Evolutionary conservation across 2,888 invertebrate species (phyloP).

Genomic region (Thecophora atra): DNA sequence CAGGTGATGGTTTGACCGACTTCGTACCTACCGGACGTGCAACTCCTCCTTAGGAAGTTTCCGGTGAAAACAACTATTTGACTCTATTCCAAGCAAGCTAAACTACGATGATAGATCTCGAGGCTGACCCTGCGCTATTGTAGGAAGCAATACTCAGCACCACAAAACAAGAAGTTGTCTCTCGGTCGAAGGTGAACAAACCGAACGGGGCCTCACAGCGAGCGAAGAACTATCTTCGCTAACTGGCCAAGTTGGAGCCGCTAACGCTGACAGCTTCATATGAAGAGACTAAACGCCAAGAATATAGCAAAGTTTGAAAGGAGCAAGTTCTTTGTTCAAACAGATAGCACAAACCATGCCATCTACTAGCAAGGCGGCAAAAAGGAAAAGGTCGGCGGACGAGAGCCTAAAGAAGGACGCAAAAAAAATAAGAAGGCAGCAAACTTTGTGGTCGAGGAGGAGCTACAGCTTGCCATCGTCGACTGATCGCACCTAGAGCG

Average conservation of each 20-base stretch:
- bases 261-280: not conserved
- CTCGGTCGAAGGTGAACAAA: not conserved
- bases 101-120: not conserved
- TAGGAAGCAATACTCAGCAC: not conserved
- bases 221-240: not conserved
- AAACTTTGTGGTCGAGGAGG: too few species aligned
- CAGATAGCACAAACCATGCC: too few species aligned
- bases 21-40: too few species aligned
- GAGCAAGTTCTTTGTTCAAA: too few species aligned
- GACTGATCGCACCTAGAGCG: too few species aligned
- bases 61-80: not conserved
- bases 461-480: too few species aligned
- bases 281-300: not conserved
- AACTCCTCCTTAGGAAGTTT: too few species aligned
- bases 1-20: too few species aligned
- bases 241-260: not conserved
- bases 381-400: too few species aligned
- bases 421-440: too few species aligned
- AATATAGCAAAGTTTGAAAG: not conserved
- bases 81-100: not conserved
- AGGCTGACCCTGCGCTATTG: not conserved
- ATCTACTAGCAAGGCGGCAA: too few species aligned
- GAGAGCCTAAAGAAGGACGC: too few species aligned
- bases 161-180: not conserved
- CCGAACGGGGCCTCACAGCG: not conserved